phyloP scores from a whole-genome alignment of 1,140 invertebrate genomes.

The Solen grandis region DNA sequence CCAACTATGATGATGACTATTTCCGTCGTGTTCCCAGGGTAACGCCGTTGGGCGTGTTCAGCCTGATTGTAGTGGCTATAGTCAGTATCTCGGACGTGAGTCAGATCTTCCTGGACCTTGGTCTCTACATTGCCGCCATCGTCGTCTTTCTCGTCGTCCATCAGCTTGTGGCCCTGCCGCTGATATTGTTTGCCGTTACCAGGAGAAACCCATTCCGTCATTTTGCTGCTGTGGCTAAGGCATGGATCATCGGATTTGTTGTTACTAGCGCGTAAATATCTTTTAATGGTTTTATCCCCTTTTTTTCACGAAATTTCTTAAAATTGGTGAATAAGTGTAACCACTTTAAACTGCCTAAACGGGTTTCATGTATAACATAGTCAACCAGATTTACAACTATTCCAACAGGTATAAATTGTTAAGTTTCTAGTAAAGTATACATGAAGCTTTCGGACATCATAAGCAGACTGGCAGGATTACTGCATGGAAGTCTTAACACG shows the following conservation, averaged over 20 bases:
- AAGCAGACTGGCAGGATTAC: too few species aligned
- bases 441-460: too few species aligned
- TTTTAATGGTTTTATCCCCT: too few species aligned
- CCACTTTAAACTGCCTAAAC: too few species aligned
- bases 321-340: too few species aligned
- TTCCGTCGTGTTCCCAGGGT: slow-evolving; percentile 82
- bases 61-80: slow-evolving; percentile 95
- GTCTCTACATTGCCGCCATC: slow-evolving; percentile 93
- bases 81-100: slow-evolving; percentile 90
- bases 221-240: slow-evolving; percentile 90
- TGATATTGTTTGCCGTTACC: slow-evolving; percentile 92
- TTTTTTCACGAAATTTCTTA: too few species aligned
- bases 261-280: slow-evolving; percentile 87
- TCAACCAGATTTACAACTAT: too few species aligned
- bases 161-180: slow-evolving; percentile 91
- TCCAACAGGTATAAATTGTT: too few species aligned
- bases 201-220: slow-evolving; percentile 94
- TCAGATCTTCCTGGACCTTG: slow-evolving; percentile 90
- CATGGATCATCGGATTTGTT: slow-evolving; percentile 94
- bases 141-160: slow-evolving; percentile 92
- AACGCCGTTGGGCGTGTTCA: slow-evolving; percentile 94
- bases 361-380: too few species aligned
- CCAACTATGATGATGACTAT: background rate
- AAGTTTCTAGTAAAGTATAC: too few species aligned
- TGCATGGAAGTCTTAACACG: too few species aligned